A percentile compares a stretch with the other conserved stretches of the same genome.
Conservation (phyloP, 2,113 vertebrate species). For the Tympanuchus pallidicinctus region DNA sequence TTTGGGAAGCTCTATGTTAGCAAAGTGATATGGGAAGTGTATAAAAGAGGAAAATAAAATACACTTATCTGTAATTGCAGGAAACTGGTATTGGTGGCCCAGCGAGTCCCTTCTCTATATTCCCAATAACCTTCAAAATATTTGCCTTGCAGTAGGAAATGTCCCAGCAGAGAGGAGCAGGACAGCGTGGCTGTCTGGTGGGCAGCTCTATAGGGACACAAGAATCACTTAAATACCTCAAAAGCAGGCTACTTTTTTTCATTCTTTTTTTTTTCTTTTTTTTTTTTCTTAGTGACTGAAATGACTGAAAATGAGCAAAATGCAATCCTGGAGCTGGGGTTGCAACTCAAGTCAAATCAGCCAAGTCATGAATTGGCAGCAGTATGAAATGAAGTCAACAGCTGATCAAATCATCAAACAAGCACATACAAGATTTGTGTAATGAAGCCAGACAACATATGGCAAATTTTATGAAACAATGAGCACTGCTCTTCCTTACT, state of each 20-base stretch:
- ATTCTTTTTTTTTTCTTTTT: too few relatives aligned
- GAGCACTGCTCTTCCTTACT: neutral
- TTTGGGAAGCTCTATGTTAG: neutral
- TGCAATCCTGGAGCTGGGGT: neutral
- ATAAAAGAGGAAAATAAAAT: neutral
- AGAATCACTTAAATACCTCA: neutral
- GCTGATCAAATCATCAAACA: slow-evolving; percentile 18
- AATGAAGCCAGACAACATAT: neutral
- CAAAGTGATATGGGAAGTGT: neutral
- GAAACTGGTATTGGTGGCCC: neutral
- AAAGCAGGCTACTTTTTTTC: neutral
- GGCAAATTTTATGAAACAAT: slow-evolving; percentile 19
- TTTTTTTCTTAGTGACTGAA: neutral
- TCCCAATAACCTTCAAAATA: neutral
- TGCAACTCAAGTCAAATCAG: neutral
- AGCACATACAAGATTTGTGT: neutral
- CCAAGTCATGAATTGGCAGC: neutral
- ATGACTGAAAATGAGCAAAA: slow-evolving; percentile 9
- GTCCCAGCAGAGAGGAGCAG: neutral
- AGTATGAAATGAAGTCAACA: neutral
- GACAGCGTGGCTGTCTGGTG: accelerated
- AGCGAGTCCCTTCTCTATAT: neutral
- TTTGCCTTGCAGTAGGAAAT: neutral
- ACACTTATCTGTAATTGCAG: neutral
- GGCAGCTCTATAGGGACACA: neutral